Evolutionary conservation across 2,113 vertebrate species (phyloP), one percentile per base, ranked within the genome.

Genomic region (Epinephelus lanceolatus): DNA sequence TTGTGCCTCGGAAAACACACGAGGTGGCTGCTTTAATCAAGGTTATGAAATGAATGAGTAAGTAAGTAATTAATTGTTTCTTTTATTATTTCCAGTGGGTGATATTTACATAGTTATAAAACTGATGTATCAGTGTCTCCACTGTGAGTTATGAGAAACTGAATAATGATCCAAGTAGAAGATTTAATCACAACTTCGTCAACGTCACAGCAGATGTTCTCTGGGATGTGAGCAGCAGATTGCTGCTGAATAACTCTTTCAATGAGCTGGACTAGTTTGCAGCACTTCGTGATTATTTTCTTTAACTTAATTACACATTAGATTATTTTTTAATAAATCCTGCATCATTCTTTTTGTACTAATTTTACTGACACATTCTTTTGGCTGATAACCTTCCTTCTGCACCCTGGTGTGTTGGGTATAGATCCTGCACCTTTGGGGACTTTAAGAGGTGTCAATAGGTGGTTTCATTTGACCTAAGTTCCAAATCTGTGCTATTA

Each of bases 21-120:
- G 42, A 45, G 42, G 42, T 45, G 42, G 11, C 10, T 45, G 42
- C 42, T 45, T 45, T 45, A 45, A 11, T 45, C 42, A 63, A 84
- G 59, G 67, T 59, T 42, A 53, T 67, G 14, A 83, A 81, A 7
- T 37, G 8, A 66, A 57, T 80, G 53, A 71, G 83, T 49, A 71
- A 66, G 15, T 76, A 52, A 42, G 52, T 47, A 67, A 81, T 71
- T 69, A 53, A 76, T 72, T 33, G 4, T 10, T 27, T 51, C 30
- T 76, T 70, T 51, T 57, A 59, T 76, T 8, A 66, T 65, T 71
- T 78, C 73, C 40, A 60, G 61, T 56, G 61, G 66, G 78, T 47
- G 59, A 78, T 42, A 67, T 86, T 76, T 51, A 57, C 62, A 76
- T 45, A 47, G 30, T 83, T 76, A 72, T 40, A 45, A 76, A 79